Evolutionary conservation across 2,888 invertebrate genomes (phyloP), one percentile per base, ranked within the genome.

Genomic region (Stenolophus ochropezus): DNA sequence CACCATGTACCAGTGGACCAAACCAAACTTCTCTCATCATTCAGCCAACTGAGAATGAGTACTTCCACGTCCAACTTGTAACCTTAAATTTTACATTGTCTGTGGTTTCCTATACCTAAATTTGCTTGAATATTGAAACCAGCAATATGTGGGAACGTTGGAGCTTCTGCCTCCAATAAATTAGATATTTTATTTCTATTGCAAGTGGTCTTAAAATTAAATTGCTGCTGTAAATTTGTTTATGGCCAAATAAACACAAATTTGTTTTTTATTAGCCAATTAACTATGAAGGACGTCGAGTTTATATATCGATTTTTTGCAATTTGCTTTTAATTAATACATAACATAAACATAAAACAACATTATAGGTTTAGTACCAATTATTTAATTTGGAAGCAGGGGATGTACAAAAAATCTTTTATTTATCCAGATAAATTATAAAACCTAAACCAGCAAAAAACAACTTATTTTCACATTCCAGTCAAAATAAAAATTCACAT

Each of bases 81-180:
- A 47, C 47, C 73, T 73, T 73, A 73, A 73, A 73, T 47, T 49
- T 73, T 42, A 47, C 73, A 47, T 61, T 61, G 61, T 61, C 25
- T 61, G 61, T 25, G 61, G 61, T 61, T 56, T 56, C 51, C 56
- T 56, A 56, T 56, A 56, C 56, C 3, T 61, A 25, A 61, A 61
- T 61, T 14, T 61, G 25, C n/a, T 6, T 23, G 14, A 14, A 14
- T 61, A 61, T 61, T 61, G 23, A 61, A 25, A 27, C 61, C 61
- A 61, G 11, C 61, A 61, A 61, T 61, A 61, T 61, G 11, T 61
- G 61, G 23, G 61, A 61, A 8, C 14, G 11, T 14, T 61, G 0
- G n/a, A 21, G 18, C 53, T 20, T 18, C 11, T 21, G 8, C 4
- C 33, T 6, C 8, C 56, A 21, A 56, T 61, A 21, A 61, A 61